Evolutionary conservation across 2,888 invertebrate genomes (phyloP).

Genomic region (Flexamia atlantica): DNA sequence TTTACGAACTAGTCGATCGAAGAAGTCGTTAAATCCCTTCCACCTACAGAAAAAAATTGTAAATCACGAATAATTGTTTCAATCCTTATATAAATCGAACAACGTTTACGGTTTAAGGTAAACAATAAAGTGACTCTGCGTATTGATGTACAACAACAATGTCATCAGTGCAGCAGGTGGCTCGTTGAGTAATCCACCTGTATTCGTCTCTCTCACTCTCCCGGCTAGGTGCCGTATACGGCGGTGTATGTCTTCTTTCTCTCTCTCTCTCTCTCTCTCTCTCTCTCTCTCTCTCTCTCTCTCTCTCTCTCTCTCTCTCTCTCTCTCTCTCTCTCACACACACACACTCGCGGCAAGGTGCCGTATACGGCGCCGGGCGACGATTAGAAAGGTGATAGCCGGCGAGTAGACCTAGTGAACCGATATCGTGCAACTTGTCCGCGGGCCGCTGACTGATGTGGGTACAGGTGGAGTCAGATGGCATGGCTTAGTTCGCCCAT

Average conservation of each 20-base stretch:
- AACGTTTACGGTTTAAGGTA: too few species aligned
- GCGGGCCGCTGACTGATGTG: not conserved
- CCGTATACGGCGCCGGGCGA: not conserved
- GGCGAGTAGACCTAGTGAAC: not conserved
- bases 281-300: not conserved
- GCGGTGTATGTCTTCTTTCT: too few species aligned
- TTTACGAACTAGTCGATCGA: too few species aligned
- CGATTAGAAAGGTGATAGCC: constrained; percentile 38
- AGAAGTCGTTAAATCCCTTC: too few species aligned
- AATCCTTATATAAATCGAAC: too few species aligned
- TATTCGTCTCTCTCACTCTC: not conserved
- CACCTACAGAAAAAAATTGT: too few species aligned
- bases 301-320: too few species aligned
- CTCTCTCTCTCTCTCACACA: not conserved
- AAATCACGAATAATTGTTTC: too few species aligned
- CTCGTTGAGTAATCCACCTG: not conserved
- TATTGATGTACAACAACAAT: constrained; percentile 1
- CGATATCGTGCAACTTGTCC: not conserved
- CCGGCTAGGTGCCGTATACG: constrained; percentile 15
- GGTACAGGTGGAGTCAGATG: not conserved
- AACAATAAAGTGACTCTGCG: too few species aligned
- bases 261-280: too few species aligned
- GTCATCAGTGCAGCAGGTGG: constrained; percentile 12
- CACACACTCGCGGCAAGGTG: not conserved
- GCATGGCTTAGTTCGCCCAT: too few species aligned